Percentiles rank a stretch among this genome's conserved stretches.
Evolutionary conservation across 2,888 invertebrate species (phyloP).

Genomic region (Apantesis nais): DNA sequence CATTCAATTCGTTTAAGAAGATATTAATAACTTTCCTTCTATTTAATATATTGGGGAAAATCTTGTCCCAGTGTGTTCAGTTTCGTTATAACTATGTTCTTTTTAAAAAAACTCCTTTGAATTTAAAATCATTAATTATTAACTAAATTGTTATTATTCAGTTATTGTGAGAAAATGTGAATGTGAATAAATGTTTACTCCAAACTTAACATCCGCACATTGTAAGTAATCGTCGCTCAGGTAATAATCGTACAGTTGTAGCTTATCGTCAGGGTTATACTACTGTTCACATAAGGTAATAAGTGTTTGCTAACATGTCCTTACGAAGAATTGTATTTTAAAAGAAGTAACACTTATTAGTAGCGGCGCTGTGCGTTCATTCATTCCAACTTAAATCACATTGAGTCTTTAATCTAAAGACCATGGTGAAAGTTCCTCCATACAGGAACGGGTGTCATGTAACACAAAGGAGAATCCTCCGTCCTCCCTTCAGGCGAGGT

Average conservation of each 20-base stretch:
- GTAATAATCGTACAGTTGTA: neutral
- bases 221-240: neutral
- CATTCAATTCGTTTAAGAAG: no score
- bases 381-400: neutral
- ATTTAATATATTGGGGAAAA: no score
- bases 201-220: conserved; percentile 1
- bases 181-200: conserved; percentile 1
- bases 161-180: conserved; percentile 29
- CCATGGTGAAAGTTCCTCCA: no score
- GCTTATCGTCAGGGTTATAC: conserved; percentile 9
- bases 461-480: no score
- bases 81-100: no score
- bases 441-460: no score
- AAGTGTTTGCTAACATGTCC: conserved; percentile 5
- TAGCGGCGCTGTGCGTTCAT: neutral
- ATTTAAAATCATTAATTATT: no score
- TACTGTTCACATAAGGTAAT: conserved; percentile 13
- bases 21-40: no score
- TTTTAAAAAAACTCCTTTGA: no score
- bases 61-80: no score
- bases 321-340: neutral
- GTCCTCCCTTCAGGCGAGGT: no score
- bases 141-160: conserved; percentile 47
- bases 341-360: neutral
- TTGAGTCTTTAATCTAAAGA: neutral